These are phyloP conservation scores for Palythoa caribaeorum DNA, from an alignment of 92 coral and sea anemone genomes.

Conservation along the genomic window DNA sequence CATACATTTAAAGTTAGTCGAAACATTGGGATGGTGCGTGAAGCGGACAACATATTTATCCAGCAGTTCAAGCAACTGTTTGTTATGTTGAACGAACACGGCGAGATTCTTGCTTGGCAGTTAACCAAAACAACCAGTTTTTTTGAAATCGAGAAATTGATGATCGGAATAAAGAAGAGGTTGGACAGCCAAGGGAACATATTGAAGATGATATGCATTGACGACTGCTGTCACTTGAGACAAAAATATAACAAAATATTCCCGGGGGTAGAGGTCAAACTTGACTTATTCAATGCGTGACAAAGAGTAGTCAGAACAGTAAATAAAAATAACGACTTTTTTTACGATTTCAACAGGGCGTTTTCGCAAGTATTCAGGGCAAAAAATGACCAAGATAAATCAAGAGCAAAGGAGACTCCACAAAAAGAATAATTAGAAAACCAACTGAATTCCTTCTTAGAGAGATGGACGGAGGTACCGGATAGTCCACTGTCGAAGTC, in stretches of 20 bases:
- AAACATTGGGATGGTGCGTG: constrained; percentile 13
- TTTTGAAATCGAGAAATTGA: neutral
- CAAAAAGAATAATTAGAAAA: neutral
- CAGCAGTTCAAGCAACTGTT: constrained; percentile 29
- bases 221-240: constrained; percentile 43
- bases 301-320: constrained; percentile 17
- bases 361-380: constrained; percentile 31
- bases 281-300: constrained; percentile 42
- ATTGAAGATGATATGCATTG: constrained; percentile 5
- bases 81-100: constrained; percentile 29
- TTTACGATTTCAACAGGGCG: constrained; percentile 21
- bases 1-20: constrained; percentile 19
- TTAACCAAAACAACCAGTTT: constrained; percentile 33
- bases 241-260: constrained; percentile 26
- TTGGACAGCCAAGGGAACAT: constrained; percentile 19
- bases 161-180: constrained; percentile 13
- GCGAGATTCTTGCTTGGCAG: constrained; percentile 45
- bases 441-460: neutral
- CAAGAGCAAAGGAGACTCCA: constrained; percentile 22
- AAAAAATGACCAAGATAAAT: constrained; percentile 41
- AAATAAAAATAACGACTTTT: constrained; percentile 35
- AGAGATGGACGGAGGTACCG: neutral
- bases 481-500: constrained; percentile 11
- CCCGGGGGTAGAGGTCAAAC: constrained; percentile 19
- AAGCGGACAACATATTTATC: constrained; percentile 9